These are phyloP conservation scores for Festucalex cinctus DNA, from an alignment of 2,113 vertebrate genomes.

Conservation along the genomic window DNA sequence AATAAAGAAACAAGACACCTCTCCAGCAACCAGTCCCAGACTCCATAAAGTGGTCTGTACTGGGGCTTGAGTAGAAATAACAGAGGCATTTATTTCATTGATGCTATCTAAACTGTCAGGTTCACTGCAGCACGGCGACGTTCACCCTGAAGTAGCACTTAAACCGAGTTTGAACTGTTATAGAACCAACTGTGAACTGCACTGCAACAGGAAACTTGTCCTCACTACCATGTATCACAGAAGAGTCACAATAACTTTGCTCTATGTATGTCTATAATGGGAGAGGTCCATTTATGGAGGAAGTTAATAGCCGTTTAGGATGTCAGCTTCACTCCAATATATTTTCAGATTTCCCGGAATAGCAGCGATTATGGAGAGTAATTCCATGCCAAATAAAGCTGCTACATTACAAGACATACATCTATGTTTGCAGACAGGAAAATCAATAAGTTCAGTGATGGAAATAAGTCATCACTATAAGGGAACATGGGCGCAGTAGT, in stretches of 20 bases:
- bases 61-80: background rate
- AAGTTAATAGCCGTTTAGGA: background rate
- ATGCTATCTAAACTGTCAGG: background rate
- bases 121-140: background rate
- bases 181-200: background rate
- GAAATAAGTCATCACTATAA: conserved; percentile 6
- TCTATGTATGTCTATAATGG: background rate
- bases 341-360: background rate
- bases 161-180: conserved; percentile 4
- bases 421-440: background rate
- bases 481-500: background rate
- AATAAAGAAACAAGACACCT: background rate
- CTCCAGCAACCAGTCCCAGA: background rate
- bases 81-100: conserved; percentile 4
- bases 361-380: background rate
- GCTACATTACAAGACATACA: background rate
- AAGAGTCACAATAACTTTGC: conserved; percentile 1
- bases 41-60: background rate
- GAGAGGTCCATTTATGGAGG: conserved; percentile 5
- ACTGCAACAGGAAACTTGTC: conserved; percentile 7
- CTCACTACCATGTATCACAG: conserved; percentile 4
- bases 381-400: conserved; percentile 1
- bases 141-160: background rate
- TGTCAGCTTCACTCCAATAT: background rate
- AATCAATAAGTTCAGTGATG: background rate